Base-by-base conservation (phyloP, 2,797 vertebrate genomes). In the Falco rusticolus region DNA sequence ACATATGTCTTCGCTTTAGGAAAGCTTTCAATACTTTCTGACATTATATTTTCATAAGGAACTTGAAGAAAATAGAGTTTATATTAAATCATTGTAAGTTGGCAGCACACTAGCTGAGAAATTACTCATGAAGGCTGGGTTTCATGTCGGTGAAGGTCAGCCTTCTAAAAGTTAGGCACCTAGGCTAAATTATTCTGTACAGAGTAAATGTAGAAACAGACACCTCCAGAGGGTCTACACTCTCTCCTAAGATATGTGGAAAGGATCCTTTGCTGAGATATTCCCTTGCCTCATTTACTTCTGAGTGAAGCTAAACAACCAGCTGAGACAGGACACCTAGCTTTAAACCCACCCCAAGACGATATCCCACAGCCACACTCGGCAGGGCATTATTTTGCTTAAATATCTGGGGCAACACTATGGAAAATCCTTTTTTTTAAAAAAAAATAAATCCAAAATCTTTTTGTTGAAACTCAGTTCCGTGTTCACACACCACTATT, bases 1-100 rank as follows among this genome's bases (percentile, higher is more conserved):
- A 90, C 84, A 81, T 92, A 87, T 86, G 61, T 81, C 84, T 95
- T 94, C 93, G 83, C 65, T 97, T 94, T 88, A 79, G 72, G 69
- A 94, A 64, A 81, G 61, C 69, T 93, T 91, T 90, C 72, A 91
- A 53, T 84, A 53, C 51, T 78, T 78, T 79, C 29, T 93, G 43
- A 47, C 29, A 37, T 70, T 39, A 70, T 14, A 37, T 78, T 86
- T 90, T 93, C 31, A 26, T 76, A 94, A 91, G 48, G 43, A 94
- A 61, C n/a, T 56, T 56, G 56, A 75, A 75, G 28, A 86, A 86
- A 88, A 84, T 56, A 56, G 3, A 47, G 26, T 68, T 84, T 78
- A 47, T 77, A 43, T 43, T 7, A 75, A 87, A 63, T 51, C 48
- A 21, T 25, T 86, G 11, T 91, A 71, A 89, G 53, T 50, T 75